Percentiles rank a stretch among this genome's conserved stretches.
Conservation (phyloP, 2,113 vertebrate genomes). For the Ginglymostoma cirratum region DNA sequence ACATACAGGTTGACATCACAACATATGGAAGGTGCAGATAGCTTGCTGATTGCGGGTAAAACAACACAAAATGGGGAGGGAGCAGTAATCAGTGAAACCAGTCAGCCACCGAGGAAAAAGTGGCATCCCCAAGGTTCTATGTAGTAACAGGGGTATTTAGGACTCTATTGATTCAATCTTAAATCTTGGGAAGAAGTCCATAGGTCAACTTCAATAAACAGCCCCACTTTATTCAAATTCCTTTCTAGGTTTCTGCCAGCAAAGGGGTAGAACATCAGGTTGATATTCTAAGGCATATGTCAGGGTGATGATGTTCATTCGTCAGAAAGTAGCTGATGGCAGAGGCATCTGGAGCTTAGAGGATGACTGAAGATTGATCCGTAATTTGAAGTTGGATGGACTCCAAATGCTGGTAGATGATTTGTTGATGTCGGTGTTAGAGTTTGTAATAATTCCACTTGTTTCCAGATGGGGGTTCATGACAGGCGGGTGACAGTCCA, state of each 20-base stretch:
- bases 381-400: neutral
- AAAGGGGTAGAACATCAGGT: neutral
- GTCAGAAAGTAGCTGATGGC: neutral
- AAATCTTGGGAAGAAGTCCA: neutral
- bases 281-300: neutral
- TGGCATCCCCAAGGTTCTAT: neutral
- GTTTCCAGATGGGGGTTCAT: neutral
- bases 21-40: neutral
- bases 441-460: neutral
- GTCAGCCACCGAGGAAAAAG: neutral
- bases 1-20: conserved; percentile 30
- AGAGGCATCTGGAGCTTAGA: neutral
- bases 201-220: conserved; percentile 8
- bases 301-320: neutral
- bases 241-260: neutral
- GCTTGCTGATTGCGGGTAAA: neutral
- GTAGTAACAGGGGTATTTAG: neutral
- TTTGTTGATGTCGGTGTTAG: neutral
- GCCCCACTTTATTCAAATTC: neutral
- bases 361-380: neutral
- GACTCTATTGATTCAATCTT: neutral
- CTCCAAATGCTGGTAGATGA: neutral
- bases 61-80: neutral
- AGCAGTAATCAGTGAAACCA: neutral
- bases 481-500: neutral